These are phyloP conservation scores for Austrofundulus limnaeus DNA, from an alignment of 2,113 vertebrate species.

Conservation along the genomic window DNA sequence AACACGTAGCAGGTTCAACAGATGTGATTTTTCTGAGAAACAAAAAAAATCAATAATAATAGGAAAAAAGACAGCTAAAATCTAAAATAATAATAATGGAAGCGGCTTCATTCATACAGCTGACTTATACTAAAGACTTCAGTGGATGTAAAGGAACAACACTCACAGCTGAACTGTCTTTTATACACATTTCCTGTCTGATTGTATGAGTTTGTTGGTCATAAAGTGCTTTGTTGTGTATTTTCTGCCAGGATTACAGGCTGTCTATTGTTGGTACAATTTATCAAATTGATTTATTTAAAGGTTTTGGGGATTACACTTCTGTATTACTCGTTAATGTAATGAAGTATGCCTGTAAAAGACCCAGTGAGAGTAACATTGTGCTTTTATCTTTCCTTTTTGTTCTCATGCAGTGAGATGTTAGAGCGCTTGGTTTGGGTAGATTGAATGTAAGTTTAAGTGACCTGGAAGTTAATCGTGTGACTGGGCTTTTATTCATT, in stretches of 20 bases:
- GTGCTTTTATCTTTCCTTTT: too few species aligned
- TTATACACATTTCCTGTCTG: background rate
- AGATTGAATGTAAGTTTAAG: slow-evolving; percentile 21
- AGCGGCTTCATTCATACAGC: background rate
- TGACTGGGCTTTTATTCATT: slow-evolving; percentile 4
- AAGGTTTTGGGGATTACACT: too few species aligned
- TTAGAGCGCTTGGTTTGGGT: background rate
- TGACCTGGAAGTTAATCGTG: slow-evolving; percentile 21
- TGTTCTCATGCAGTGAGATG: slow-evolving; percentile 6
- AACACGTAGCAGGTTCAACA: rapidly evolving
- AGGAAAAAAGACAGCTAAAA: background rate
- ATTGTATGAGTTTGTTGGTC: background rate
- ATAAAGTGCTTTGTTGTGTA: background rate
- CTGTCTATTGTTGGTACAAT: too few species aligned
- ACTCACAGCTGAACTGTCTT: background rate
- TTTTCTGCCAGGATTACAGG: too few species aligned
- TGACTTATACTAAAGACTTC: background rate
- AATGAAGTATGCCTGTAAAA: too few species aligned
- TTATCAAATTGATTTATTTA: too few species aligned
- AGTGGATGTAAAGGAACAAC: too few species aligned
- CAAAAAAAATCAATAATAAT: background rate
- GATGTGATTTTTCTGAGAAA: rapidly evolving
- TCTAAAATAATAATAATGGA: background rate
- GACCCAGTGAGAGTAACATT: too few species aligned
- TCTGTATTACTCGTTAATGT: too few species aligned